phyloP scores from a whole-genome alignment of 2,888 invertebrate genomes.

The Polyommatus icarus region DNA sequence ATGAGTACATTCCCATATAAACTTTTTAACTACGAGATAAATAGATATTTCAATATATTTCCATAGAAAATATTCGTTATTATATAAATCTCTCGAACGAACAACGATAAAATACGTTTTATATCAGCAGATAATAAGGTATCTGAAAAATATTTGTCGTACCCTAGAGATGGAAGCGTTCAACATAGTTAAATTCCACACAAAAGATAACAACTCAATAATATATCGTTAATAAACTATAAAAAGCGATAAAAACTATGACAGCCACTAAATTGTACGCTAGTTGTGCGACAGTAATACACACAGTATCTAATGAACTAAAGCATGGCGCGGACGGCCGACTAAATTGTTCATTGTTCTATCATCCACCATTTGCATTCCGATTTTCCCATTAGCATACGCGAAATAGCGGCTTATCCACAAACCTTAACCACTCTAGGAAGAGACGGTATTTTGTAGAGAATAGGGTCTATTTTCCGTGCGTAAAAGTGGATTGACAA shows the following conservation, averaged over 20 bases:
- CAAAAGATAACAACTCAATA: slow-evolving; percentile 34
- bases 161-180: slow-evolving; percentile 28
- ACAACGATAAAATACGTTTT: slow-evolving; percentile 29
- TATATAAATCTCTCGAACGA: slow-evolving; percentile 30
- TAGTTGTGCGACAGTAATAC: slow-evolving; percentile 17
- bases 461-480: too few species aligned
- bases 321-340: not conserved
- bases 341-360: not conserved
- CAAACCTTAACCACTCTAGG: too few species aligned
- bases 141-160: slow-evolving; percentile 30
- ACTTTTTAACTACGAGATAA: slow-evolving; percentile 26
- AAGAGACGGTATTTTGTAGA: too few species aligned
- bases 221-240: slow-evolving; percentile 38
- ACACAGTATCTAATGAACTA: slow-evolving; percentile 10
- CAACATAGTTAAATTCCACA: slow-evolving; percentile 25
- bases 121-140: slow-evolving; percentile 26
- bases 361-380: not conserved
- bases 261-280: slow-evolving; percentile 41
- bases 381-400: too few species aligned
- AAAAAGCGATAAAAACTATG: slow-evolving; percentile 40
- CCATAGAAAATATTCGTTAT: slow-evolving; percentile 29
- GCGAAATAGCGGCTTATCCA: too few species aligned
- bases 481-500: too few species aligned
- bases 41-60: slow-evolving; percentile 30
- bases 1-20: slow-evolving; percentile 16